These are phyloP conservation scores for Pyrgilauda ruficollis DNA, from an alignment of 2,113 vertebrate genomes.

Conservation along the genomic window DNA sequence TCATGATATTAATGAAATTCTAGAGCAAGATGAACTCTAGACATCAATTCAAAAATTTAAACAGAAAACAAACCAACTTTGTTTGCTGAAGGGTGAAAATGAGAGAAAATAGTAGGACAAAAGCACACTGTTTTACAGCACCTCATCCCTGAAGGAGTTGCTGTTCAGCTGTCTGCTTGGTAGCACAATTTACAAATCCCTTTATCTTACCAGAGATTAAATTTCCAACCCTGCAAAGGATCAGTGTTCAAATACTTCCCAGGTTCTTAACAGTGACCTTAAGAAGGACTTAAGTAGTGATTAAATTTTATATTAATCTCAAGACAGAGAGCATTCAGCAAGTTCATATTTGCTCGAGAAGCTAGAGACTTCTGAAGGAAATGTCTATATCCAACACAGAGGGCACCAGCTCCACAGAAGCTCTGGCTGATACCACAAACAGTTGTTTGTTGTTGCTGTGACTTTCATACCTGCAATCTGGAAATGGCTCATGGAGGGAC, in stretches of 20 bases:
- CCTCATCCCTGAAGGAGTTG: neutral
- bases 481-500: neutral
- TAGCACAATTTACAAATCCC: neutral
- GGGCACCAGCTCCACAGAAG: neutral
- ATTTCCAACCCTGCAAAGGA: neutral
- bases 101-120: neutral
- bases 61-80: neutral
- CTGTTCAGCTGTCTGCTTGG: neutral
- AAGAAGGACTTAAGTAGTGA: neutral
- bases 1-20: neutral
- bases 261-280: neutral
- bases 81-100: neutral
- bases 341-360: neutral
- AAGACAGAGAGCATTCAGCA: neutral
- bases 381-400: neutral
- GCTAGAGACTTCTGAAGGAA: neutral
- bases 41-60: neutral
- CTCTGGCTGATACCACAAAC: neutral
- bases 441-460: neutral
- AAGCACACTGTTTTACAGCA: neutral
- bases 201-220: neutral
- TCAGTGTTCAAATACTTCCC: neutral
- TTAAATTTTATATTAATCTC: neutral
- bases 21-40: neutral
- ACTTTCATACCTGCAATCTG: rapidly evolving